These are phyloP conservation scores for Dascyllus trimaculatus DNA, from an alignment of 2,113 vertebrate species.

Conservation along the genomic window DNA sequence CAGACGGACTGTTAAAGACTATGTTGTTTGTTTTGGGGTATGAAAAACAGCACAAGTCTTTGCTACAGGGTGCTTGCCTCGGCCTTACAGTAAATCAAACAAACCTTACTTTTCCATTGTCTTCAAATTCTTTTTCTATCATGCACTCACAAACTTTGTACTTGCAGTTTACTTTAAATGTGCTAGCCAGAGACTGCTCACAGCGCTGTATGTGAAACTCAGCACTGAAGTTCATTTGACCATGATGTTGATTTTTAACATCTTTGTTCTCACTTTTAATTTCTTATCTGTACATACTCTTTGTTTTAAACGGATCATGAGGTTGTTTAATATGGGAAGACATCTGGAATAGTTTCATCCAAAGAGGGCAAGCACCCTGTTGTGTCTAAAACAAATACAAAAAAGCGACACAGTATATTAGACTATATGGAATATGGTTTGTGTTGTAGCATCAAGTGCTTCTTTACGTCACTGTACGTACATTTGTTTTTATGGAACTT, in stretches of 20 bases:
- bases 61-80: constrained; percentile 62
- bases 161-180: constrained; percentile 50
- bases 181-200: constrained; percentile 35
- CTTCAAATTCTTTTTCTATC: constrained; percentile 13
- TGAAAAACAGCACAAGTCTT: constrained; percentile 69
- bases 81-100: constrained; percentile 65
- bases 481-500: constrained; percentile 77
- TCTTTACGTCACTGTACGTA: constrained; percentile 63
- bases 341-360: constrained; percentile 45
- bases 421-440: constrained; percentile 58
- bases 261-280: constrained; percentile 27
- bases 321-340: constrained; percentile 5
- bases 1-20: neutral
- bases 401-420: constrained; percentile 23
- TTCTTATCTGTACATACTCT: constrained; percentile 51
- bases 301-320: constrained; percentile 20
- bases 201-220: constrained; percentile 43
- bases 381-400: constrained; percentile 33
- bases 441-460: constrained; percentile 80
- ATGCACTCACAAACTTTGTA: constrained; percentile 61
- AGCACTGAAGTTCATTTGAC: constrained; percentile 34
- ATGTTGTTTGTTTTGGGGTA: constrained; percentile 47
- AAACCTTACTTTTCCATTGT: constrained; percentile 11
- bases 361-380: constrained; percentile 69
- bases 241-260: neutral